Base-by-base conservation (phyloP, 2,797 vertebrate genomes). In the Chanos chanos region DNA sequence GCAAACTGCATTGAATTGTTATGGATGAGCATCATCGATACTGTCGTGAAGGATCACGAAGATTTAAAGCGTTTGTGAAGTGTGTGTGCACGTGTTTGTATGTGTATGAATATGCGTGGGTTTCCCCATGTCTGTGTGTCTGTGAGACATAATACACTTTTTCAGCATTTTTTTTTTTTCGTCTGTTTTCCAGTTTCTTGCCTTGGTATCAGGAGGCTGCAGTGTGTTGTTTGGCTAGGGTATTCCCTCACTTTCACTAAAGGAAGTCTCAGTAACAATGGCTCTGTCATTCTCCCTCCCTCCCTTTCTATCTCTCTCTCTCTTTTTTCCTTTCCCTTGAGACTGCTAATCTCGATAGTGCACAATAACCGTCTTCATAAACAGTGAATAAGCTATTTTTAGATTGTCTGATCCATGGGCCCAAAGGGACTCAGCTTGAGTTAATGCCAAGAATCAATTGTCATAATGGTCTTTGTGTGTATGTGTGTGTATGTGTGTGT, bases 181-280 rank as follows among this genome's bases (percentile, higher is more conserved):
- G n/a, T n/a, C n/a, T n/a, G n/a, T n/a, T 45, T 55, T 50, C 36
- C 48, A 27, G 61, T 49, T 48, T 61, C 41, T 64, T 52, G 50
- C 40, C 28, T 39, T 67, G 63, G 63, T 16, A 41, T 66, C 54
- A 51, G 13, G 70, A 58, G 50, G 37, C 44, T 31, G 22, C 22
- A 43, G 24, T 49, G 24, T 49, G 60, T 47, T 51, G 51, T 24
- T 54, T 56, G 25, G 43, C 57, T 50, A 56, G 22, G 41, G 33
- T 41, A 67, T 61, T 55, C 57, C 53, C 41, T 67, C 43, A 53
- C 39, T 55, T n/a, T 21, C 13, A 19, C 48, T 48, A 70, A 64
- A 61, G 45, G 51, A 67, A 74, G 39, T 37, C 52, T 73, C 61
- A 54, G 43, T 47, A 56, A 64, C 67, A 70, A 73, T 70, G 56